Evolutionary conservation across 2,113 vertebrate genomes (phyloP), one percentile per base, ranked within the genome.

Genomic region (Mionectes macconnelli): DNA sequence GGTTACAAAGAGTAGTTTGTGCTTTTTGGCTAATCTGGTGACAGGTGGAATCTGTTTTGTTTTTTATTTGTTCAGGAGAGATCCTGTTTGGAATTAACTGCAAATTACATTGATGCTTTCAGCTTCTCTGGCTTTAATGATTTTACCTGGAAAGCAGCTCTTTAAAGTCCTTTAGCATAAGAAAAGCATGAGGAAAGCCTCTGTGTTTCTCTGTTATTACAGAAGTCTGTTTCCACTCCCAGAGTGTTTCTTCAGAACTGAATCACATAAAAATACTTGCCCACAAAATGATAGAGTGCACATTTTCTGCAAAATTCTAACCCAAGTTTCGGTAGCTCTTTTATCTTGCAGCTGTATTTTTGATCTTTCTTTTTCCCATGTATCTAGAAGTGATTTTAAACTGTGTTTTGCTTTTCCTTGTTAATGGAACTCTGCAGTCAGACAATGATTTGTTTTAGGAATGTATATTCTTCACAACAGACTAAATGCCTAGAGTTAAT

Each of bases 41-140:
- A 93, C 75, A 97, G 94, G 94, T 97, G 84, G 83, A 75, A 40
- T 53, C 37, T 87, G 45, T 88, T 88, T 94, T 87, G 74, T 77
- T 95, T 91, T 93, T 87, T 52, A 45, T 77, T 64, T 44, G 94
- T 92, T 35, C 70, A 62, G 28, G 45, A 39, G 16, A 88, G 31
- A 89, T 90, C 27, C 72, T 95, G 63, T 44, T 91, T 73, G 40
- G 64, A 95, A 90, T 73, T 40, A 88, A n/a, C 72, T 56, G 49
- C 44, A 70, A 83, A 60, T 88, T 64, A 31, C 60, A 57, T 47
- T 77, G 86, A 66, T 37, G 23, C 2, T 28, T 89, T 88, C 60
- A 63, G 40, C 23, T 78, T 25, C 72, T 68, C 42, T 28, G 28
- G 45, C 20, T 90, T 80, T 37, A 89, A 83, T 66, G 53, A 39